Conservation (phyloP, 2,888 invertebrate species). For the Frankliniella fusca region DNA sequence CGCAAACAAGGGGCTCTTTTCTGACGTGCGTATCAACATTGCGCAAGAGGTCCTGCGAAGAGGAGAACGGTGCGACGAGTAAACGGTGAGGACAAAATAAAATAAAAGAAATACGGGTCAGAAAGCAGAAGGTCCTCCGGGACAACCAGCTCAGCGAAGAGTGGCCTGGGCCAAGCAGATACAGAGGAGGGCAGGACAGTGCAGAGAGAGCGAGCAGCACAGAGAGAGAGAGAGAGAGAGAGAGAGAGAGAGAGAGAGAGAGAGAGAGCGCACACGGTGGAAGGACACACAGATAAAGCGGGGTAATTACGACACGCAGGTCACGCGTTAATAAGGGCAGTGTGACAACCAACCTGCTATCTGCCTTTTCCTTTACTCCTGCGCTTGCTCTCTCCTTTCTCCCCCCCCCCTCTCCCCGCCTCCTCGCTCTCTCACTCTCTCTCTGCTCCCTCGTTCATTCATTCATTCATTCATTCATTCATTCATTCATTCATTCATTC, state of each 20-base stretch:
- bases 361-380: neutral
- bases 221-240: neutral
- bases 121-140: neutral
- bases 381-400: neutral
- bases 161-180: constrained; percentile 5
- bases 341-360: neutral
- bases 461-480: no score
- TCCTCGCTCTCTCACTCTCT: neutral
- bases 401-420: neutral
- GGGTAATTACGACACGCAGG: constrained; percentile 12
- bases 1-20: no score
- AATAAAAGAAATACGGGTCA: no score
- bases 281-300: neutral
- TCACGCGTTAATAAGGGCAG: constrained; percentile 15
- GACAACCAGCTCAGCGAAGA: neutral
- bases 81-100: no score
- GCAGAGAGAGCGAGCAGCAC: neutral
- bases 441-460: neutral
- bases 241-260: neutral
- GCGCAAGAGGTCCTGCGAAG: no score
- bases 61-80: no score
- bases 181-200: neutral
- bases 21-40: no score
- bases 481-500: no score
- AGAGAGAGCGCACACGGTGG: neutral